Percentiles rank a stretch among this genome's conserved stretches.
These are phyloP conservation scores for Conopomorpha cramerella DNA, from an alignment of 1,140 invertebrate species.

Conservation along the genomic window DNA sequence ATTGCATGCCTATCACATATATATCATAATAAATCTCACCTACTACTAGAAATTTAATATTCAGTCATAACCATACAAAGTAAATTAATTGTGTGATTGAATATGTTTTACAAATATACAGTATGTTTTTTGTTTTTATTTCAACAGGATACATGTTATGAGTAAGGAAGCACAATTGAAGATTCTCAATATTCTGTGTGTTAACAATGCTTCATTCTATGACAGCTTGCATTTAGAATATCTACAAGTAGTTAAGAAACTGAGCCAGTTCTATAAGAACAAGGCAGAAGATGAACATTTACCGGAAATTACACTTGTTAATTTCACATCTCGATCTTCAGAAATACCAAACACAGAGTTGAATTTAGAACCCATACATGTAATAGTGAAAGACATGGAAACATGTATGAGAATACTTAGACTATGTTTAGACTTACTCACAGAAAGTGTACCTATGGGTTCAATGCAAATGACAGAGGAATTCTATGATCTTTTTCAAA, in stretches of 20 bases:
- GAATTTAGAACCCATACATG: constrained; percentile 49
- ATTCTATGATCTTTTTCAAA: too few relatives aligned
- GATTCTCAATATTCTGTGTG: constrained; percentile 54
- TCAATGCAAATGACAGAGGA: too few relatives aligned
- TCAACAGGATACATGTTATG: constrained; percentile 50
- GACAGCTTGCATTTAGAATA: constrained; percentile 52
- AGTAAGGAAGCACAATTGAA: constrained; percentile 59
- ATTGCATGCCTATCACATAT: too few relatives aligned
- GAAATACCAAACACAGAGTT: constrained; percentile 44
- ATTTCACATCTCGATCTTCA: constrained; percentile 46
- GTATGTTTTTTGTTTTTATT: too few relatives aligned
- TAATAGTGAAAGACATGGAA: constrained; percentile 27
- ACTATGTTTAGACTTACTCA: constrained; percentile 27
- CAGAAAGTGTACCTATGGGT: constrained; percentile 25
- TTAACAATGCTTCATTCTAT: constrained; percentile 54
- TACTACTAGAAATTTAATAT: too few relatives aligned
- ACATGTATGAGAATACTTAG: constrained; percentile 36
- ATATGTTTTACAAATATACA: too few relatives aligned
- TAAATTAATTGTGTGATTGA: too few relatives aligned
- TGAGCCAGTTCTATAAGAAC: constrained; percentile 45
- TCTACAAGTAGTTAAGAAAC: constrained; percentile 29
- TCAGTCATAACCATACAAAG: too few relatives aligned
- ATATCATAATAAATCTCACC: too few relatives aligned
- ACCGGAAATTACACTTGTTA: constrained; percentile 21
- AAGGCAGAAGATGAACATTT: constrained; percentile 10